These are phyloP conservation scores for Pemphigus obesinymphae DNA, from an alignment of 1,140 invertebrate genomes.

Conservation along the genomic window DNA sequence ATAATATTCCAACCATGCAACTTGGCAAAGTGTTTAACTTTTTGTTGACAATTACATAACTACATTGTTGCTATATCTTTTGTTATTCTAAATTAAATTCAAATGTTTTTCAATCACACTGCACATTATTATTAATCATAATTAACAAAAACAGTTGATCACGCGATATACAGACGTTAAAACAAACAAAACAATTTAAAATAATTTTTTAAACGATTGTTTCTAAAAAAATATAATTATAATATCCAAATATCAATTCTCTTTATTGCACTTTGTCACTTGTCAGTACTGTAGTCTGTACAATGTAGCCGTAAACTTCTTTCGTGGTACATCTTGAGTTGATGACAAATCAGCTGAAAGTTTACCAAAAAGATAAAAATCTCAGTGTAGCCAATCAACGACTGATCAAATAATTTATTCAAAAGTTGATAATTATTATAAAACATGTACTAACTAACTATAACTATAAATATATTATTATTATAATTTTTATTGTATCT, in stretches of 20 bases:
- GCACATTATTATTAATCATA: background rate
- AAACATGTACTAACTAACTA: too few species aligned
- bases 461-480: too few species aligned
- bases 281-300: slow-evolving; percentile 31
- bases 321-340: slow-evolving; percentile 31
- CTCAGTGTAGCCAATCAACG: background rate
- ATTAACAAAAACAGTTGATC: background rate
- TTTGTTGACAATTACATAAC: background rate
- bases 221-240: background rate
- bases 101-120: background rate
- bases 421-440: too few species aligned
- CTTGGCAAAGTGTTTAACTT: background rate
- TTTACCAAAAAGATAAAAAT: slow-evolving; percentile 23
- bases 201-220: background rate
- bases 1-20: background rate
- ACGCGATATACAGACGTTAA: background rate
- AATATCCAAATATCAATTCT: slow-evolving; percentile 5
- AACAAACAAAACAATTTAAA: background rate
- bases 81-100: background rate
- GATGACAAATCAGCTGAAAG: slow-evolving; percentile 41
- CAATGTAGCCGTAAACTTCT: slow-evolving; percentile 29
- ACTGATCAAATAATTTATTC: background rate
- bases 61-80: background rate
- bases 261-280: slow-evolving; percentile 37
- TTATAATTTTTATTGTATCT: too few species aligned